Evolutionary conservation across 1,140 invertebrate species (phyloP).

Genomic region (Hydropsyche tenuis): DNA sequence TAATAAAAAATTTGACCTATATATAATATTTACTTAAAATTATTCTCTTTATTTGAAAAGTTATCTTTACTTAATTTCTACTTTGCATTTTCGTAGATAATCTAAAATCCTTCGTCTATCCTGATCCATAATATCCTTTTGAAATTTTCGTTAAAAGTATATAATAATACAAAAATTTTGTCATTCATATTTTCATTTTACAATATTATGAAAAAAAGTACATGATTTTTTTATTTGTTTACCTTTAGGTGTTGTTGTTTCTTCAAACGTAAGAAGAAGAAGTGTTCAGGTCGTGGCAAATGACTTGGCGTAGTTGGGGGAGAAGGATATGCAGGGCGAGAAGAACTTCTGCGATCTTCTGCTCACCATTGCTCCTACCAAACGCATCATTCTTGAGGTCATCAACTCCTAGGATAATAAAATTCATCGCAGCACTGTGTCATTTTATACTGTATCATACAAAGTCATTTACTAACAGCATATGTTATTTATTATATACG

Average conservation of each 20-base stretch:
- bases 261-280: conserved; percentile 97
- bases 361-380: conserved; percentile 37
- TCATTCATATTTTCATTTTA: too few relatives aligned
- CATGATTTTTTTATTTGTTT: neutral
- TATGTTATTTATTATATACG: conserved; percentile 35
- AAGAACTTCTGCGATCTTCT: conserved; percentile 33
- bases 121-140: too few relatives aligned
- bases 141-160: too few relatives aligned
- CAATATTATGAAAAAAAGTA: too few relatives aligned
- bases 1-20: too few relatives aligned
- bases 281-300: conserved; percentile 79
- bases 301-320: conserved; percentile 64
- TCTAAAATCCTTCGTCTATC: too few relatives aligned
- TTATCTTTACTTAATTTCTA: too few relatives aligned
- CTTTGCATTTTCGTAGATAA: too few relatives aligned
- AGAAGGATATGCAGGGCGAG: conserved; percentile 36
- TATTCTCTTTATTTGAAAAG: too few relatives aligned
- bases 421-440: conserved; percentile 23
- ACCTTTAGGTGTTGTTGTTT: conserved; percentile 93
- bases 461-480: conserved; percentile 32
- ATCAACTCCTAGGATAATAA: conserved; percentile 28
- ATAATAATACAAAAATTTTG: too few relatives aligned
- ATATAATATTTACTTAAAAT: too few relatives aligned
- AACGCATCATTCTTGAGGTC: conserved; percentile 35
- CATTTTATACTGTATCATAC: conserved; percentile 27